Conservation (phyloP, 2,888 invertebrate genomes). For the Melieria omissa region DNA sequence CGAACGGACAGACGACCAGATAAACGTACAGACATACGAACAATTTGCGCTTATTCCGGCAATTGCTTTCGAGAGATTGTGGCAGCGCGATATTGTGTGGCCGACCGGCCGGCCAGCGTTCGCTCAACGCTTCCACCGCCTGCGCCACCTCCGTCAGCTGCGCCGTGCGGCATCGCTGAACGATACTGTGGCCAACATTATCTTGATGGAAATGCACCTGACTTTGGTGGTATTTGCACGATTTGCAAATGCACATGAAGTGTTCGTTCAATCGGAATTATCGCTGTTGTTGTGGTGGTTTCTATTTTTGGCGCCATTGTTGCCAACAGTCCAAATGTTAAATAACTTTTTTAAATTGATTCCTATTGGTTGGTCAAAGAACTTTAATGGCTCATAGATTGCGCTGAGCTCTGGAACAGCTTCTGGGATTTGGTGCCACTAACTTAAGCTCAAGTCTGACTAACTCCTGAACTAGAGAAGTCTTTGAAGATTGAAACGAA, state of each 20-base stretch:
- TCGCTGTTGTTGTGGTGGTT: conserved; percentile 20
- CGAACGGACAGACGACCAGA: conserved; percentile 18
- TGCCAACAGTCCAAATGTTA: background rate
- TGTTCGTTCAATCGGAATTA: conserved; percentile 11
- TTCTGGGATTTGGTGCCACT: no score
- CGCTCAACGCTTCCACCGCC: no score
- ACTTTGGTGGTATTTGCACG: conserved; percentile 58
- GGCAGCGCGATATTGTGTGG: no score
- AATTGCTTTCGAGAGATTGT: background rate
- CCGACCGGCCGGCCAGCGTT: no score
- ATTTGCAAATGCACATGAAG: conserved; percentile 40
- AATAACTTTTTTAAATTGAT: no score
- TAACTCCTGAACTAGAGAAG: no score
- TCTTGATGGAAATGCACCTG: conserved; percentile 66
- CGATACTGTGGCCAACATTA: conserved; percentile 45
- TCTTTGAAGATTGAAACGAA: no score
- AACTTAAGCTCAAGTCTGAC: no score
- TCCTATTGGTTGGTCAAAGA: no score
- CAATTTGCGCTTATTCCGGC: background rate
- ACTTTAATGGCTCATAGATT: no score
- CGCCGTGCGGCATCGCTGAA: background rate
- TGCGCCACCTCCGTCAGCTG: no score
- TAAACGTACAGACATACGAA: background rate
- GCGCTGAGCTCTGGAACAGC: no score
- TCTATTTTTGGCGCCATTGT: conserved; percentile 2